Evolutionary conservation across 2,888 invertebrate genomes (phyloP), one percentile per base, ranked within the genome.

Genomic region (Scelioninae gen. 1): DNA sequence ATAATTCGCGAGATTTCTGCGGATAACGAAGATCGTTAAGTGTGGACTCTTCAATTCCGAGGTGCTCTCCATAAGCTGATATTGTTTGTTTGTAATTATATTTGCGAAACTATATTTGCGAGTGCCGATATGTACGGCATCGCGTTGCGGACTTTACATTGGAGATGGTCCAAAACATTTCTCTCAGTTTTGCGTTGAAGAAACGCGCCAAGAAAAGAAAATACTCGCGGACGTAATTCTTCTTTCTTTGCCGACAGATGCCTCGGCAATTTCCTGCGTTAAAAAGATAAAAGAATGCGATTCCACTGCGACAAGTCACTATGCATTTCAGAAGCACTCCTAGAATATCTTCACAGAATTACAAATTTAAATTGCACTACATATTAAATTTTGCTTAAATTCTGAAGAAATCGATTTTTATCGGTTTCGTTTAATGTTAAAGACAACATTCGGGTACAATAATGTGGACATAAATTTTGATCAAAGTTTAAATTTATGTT

Each of bases 221-320:
- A 84, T 83, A 81, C 79, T 74, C 79, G 45, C 66, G 69, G 65
- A 80, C 80, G 75, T 78, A 85, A 86, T 88, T 87, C 85, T 88
- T 86, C 85, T 84, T 83, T 56, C 82, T 69, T 66, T 76, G 84
- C 82, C 85, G 86, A 87, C 87, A 86, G 86, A 80, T 86, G 86
- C 85, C 74, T 74, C 80, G 83, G 82, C 85, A 85, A 88, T 88
- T 88, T 86, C 68, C 68, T 56, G 85, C 86, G 87, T 86, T 76
- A 85, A 86, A 87, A 87, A 84, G 68, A 71, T 47, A 78, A 78
- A 78, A 63, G 68, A 75, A 80, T 13, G 75, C 62, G 65, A 74
- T 75, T 83, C 75, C 74, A 58, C 66, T 60, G 74, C 82, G 74
- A 75, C 65, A 65, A 79, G 71, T 63, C 79, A 65, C 51, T 51